These are phyloP conservation scores for Eutolmus rufibarbis DNA, from an alignment of 2,888 invertebrate genomes.

Conservation along the genomic window DNA sequence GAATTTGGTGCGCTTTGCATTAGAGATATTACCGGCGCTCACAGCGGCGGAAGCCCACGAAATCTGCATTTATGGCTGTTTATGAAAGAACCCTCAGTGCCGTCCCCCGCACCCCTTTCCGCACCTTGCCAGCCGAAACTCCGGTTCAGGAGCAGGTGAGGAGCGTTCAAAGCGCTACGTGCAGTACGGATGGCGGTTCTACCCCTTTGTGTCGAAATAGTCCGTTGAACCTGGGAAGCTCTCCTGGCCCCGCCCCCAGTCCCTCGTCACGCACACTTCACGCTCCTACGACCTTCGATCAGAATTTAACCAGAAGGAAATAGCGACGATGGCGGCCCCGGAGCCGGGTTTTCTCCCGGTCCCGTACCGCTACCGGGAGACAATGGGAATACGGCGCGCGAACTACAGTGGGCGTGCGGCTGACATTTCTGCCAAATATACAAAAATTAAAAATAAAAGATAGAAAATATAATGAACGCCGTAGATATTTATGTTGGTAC, in stretches of 20 bases:
- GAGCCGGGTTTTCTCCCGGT: neutral
- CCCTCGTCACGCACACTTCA: slow-evolving; percentile 20
- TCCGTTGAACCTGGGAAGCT: neutral
- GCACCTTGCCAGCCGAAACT: neutral
- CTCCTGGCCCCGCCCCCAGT: neutral
- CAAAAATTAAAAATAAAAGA: slow-evolving; percentile 37
- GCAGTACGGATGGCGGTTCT: slow-evolving; percentile 11
- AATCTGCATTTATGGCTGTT: slow-evolving; percentile 34
- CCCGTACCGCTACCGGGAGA: neutral
- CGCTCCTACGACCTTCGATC: slow-evolving; percentile 34
- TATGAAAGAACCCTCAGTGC: neutral
- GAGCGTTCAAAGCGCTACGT: slow-evolving; percentile 3
- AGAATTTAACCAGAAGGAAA: slow-evolving; percentile 33
- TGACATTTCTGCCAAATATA: slow-evolving; percentile 39
- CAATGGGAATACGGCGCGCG: neutral
- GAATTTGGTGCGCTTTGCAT: slow-evolving; percentile 7
- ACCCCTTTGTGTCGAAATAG: slow-evolving; percentile 27
- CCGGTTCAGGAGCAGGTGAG: neutral
- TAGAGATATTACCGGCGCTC: slow-evolving; percentile 8
- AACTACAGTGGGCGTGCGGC: slow-evolving; percentile 16
- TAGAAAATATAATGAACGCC: slow-evolving; percentile 40
- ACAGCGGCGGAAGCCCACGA: slow-evolving; percentile 28
- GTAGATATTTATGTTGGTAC: slow-evolving; percentile 24
- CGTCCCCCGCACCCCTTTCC: neutral
- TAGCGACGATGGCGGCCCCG: slow-evolving; percentile 19